Evolutionary conservation across 2,113 vertebrate species (phyloP), one percentile per base, ranked within the genome.

Genomic region (Hippopotamus amphibius): DNA sequence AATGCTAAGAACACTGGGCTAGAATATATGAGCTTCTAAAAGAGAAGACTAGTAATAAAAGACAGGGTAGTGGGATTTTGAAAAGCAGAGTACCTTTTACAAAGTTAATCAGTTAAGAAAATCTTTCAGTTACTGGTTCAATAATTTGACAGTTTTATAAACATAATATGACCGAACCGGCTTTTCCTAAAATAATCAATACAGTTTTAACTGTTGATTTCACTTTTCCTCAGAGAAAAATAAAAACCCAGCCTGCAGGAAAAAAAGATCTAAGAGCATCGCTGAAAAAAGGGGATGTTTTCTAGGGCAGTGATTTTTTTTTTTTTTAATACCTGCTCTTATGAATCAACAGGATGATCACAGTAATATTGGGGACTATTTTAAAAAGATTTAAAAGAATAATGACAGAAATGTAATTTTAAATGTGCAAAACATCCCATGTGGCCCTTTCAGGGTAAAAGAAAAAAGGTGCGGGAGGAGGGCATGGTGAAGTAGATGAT

Each of bases 321-420:
- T 74, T 66, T 63, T 80, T 80, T 69, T 30, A 89, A 90, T 66
- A 86, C 2, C 46, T 82, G 65, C 9, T 82, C 9, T 91, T 74
- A 22, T 21, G 68, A 96, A 59, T 95, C 87, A 92, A 19, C 26
- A 86, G 50, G 61, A 68, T 79, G 92, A 61, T 95, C 91, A 83
- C 53, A 94, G 72, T 89, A 43, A 91, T 89, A 82, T 88, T 33
- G 66, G 82, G 50, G 68, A 76, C 17, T 37, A 1, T 85, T 95
- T 94, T 59, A 50, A 69, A 88, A 97, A 95, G 71, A n/a, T 46
- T 90, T 95, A 71, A 97, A 71, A 79, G 77, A 89, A 48, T 93
- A 83, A 65, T 79, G 81, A 59, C 84, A 96, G 94, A 96, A 93
- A 65, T 77, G 81, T 66, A 41, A 88, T 83, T 68, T 74, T 50